Conservation (phyloP, 2,113 vertebrate genomes). For the Serilophus lunatus region DNA sequence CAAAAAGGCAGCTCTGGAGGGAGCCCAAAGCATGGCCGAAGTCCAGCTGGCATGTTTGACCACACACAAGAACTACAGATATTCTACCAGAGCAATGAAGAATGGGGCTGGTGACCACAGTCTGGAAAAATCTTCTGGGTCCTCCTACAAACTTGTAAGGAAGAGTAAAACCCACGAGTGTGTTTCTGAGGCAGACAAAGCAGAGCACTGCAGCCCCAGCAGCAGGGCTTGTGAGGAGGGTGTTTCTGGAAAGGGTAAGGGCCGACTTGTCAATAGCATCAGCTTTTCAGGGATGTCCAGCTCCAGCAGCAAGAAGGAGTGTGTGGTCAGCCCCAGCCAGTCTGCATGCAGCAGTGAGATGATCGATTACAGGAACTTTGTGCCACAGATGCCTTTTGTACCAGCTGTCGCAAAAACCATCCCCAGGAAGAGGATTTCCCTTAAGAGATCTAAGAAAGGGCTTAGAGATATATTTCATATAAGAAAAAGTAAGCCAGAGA, state of each 20-base stretch:
- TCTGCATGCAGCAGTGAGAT: conserved; percentile 71
- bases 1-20: conserved; percentile 12
- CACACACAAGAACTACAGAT: conserved; percentile 37
- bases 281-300: conserved; percentile 76
- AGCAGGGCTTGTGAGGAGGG: background rate
- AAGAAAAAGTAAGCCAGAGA: conserved; percentile 76
- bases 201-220: background rate
- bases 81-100: conserved; percentile 31
- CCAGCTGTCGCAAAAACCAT: conserved; percentile 84
- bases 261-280: conserved; percentile 71
- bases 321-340: conserved; percentile 46
- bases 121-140: conserved; percentile 26
- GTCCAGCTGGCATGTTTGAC: conserved; percentile 25
- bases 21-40: background rate
- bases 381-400: conserved; percentile 86
- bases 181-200: conserved; percentile 42
- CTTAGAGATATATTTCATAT: conserved; percentile 81
- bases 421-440: conserved; percentile 83
- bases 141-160: conserved; percentile 67
- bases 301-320: conserved; percentile 49
- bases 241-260: background rate
- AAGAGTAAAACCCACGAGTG: conserved; percentile 82
- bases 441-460: conserved; percentile 81
- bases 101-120: conserved; percentile 7
- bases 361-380: conserved; percentile 83